These are phyloP conservation scores for Trematocara zebra DNA, from an alignment of 2,113 vertebrate species.

Conservation along the genomic window DNA sequence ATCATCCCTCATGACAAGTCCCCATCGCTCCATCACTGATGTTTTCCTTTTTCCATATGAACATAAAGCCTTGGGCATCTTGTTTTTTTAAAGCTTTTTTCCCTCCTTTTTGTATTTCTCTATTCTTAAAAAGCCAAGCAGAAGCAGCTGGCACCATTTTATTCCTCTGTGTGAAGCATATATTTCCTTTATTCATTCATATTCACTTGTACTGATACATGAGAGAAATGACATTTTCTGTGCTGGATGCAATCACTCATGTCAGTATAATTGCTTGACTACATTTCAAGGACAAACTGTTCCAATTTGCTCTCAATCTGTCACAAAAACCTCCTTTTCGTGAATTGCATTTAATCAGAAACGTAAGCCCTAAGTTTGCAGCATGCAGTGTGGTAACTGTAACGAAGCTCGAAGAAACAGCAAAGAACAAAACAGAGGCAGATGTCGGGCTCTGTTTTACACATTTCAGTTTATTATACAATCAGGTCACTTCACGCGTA, in stretches of 20 bases:
- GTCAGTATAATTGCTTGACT: background rate
- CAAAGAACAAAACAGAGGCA: background rate
- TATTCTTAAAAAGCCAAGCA: background rate
- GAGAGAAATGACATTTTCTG: background rate
- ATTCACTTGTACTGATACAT: background rate
- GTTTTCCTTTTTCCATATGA: background rate
- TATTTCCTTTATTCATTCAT: background rate
- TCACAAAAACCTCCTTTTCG: background rate
- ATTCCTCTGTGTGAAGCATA: background rate
- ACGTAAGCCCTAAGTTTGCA: background rate
- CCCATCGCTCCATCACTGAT: background rate
- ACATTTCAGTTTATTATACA: slow-evolving; percentile 64
- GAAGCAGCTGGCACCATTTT: background rate
- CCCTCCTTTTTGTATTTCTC: background rate
- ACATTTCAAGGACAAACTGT: accelerated
- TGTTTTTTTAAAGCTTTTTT: background rate
- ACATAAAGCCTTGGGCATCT: background rate
- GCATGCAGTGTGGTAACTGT: background rate
- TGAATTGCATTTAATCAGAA: background rate
- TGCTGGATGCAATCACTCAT: background rate
- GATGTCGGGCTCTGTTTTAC: background rate
- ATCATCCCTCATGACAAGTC: background rate
- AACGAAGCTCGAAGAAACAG: background rate
- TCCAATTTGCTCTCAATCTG: background rate
- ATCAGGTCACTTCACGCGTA: slow-evolving; percentile 51